phyloP scores from a whole-genome alignment of 2,797 vertebrate genomes.

The Hydrocynus forskahlii region DNA sequence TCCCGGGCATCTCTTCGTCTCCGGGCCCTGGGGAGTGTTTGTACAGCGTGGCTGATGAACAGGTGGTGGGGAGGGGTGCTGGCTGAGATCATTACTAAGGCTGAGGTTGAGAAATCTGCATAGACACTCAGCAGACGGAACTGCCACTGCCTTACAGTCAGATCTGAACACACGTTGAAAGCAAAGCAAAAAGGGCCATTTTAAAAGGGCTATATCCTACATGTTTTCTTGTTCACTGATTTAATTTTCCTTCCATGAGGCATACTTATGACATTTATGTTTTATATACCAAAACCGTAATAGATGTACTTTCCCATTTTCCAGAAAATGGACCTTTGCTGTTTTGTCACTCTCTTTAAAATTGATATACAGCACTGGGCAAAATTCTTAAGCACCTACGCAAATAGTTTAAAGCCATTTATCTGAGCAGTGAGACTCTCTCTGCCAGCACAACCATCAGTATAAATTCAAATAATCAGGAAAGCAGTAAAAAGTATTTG shows the following conservation, averaged over 20 bases:
- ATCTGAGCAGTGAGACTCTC: no score
- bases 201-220: background rate
- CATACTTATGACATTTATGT: no score
- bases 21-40: constrained; percentile 35
- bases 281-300: no score
- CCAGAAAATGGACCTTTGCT: no score
- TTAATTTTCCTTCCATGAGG: background rate
- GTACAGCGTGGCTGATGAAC: constrained; percentile 46
- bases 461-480: no score
- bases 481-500: no score
- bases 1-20: constrained; percentile 40
- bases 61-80: constrained; percentile 49
- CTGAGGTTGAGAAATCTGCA: constrained; percentile 44
- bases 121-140: constrained; percentile 39
- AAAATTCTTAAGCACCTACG: no score
- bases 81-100: constrained; percentile 31
- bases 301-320: no score
- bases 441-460: no score
- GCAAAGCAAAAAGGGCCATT: constrained; percentile 14
- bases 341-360: no score
- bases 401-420: no score
- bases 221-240: background rate
- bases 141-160: constrained; percentile 30
- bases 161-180: constrained; percentile 19
- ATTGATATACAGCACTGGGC: no score